Conservation (phyloP, 2,113 vertebrate species). For the Herpailurus yagouaroundi region DNA sequence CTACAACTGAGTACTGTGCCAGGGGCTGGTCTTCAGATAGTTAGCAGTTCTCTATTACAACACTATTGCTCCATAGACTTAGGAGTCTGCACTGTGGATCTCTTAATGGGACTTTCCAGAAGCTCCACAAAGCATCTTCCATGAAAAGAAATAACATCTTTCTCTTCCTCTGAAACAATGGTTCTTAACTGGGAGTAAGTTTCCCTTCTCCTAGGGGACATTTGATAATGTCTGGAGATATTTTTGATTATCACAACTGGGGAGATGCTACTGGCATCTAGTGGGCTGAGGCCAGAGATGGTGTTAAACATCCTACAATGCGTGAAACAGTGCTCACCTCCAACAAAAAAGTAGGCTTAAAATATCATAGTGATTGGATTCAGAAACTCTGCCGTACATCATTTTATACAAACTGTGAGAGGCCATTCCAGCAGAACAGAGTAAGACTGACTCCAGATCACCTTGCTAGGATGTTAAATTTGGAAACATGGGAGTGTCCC, state of each 20-base stretch:
- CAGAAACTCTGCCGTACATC: not conserved
- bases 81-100: not conserved
- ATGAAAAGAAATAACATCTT: not conserved
- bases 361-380: not conserved
- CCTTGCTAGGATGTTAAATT: not conserved
- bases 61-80: not conserved
- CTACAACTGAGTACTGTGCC: not conserved
- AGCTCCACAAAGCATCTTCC: not conserved
- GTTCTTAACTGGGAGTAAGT: not conserved
- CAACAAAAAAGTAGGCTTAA: not conserved
- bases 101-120: not conserved
- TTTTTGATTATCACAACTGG: no score
- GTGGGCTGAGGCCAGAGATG: no score
- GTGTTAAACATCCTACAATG: not conserved
- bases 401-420: not conserved
- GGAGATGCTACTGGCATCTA: no score
- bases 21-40: not conserved
- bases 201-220: no score
- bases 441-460: not conserved
- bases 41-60: not conserved
- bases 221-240: no score
- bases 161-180: not conserved
- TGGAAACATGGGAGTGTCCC: not conserved
- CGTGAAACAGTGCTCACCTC: no score
- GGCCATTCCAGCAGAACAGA: not conserved